Evolutionary conservation across 2,797 vertebrate genomes (phyloP).

Genomic region (Danio aesculapii): DNA sequence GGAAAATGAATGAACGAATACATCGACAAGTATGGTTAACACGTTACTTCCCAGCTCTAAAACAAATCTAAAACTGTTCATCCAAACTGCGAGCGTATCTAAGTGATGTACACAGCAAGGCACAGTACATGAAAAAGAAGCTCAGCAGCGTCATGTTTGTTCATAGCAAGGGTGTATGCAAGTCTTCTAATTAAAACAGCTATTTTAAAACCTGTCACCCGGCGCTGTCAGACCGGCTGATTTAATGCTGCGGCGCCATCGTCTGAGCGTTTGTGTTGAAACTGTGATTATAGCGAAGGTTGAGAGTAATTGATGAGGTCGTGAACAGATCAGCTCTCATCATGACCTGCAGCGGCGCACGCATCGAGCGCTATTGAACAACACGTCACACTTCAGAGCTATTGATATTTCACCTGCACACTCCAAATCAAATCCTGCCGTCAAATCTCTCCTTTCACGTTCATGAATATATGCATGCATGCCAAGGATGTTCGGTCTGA

Average conservation of each 20-base stretch:
- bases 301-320: slow-evolving; percentile 58
- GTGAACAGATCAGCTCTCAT: slow-evolving; percentile 10
- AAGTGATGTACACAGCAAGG: no score
- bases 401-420: slow-evolving; percentile 1
- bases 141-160: slow-evolving; percentile 50
- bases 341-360: slow-evolving; percentile 17
- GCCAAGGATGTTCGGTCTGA: neutral
- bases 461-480: neutral
- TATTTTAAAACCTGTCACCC: slow-evolving; percentile 49
- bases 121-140: slow-evolving; percentile 8
- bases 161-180: slow-evolving; percentile 48
- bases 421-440: neutral
- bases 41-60: no score
- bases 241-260: neutral
- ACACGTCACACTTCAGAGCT: slow-evolving; percentile 52
- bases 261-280: slow-evolving; percentile 51
- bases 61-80: no score
- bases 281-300: slow-evolving; percentile 58
- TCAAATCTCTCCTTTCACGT: neutral
- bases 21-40: no score
- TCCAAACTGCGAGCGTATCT: no score
- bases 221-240: slow-evolving; percentile 45
- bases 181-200: slow-evolving; percentile 62
- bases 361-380: slow-evolving; percentile 53
- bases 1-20: no score